A percentile compares a stretch with the other conserved stretches of the same genome.
phyloP scores from a whole-genome alignment of 2,113 vertebrate genomes.

The Elachura formosa region DNA sequence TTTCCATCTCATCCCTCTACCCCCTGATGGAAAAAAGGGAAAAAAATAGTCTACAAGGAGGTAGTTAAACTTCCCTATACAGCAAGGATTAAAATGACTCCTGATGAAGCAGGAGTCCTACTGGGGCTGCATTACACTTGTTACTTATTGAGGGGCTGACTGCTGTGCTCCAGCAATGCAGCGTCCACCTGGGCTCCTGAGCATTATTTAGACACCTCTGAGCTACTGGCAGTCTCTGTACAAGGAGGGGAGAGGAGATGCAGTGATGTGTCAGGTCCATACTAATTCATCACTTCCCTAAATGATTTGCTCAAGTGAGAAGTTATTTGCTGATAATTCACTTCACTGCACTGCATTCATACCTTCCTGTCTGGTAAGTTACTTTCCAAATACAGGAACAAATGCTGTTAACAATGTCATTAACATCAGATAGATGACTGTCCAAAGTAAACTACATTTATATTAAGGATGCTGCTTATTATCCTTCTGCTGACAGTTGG shows the following conservation, averaged over 20 bases:
- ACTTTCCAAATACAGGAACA: neutral
- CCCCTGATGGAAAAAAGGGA: fast-evolving
- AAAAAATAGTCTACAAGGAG: neutral
- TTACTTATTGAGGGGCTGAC: neutral
- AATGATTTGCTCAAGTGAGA: neutral
- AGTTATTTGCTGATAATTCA: neutral
- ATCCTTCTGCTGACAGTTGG: neutral
- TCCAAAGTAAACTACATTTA: neutral
- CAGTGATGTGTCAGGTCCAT: neutral
- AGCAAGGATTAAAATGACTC: neutral
- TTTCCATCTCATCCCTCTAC: neutral
- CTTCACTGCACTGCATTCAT: neutral
- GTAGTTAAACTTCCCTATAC: neutral
- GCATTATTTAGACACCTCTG: neutral
- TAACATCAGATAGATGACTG: neutral
- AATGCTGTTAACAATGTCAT: neutral
- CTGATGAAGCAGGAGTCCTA: neutral
- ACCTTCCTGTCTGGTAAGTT: neutral
- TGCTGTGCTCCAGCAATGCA: neutral
- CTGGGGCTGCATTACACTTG: neutral
- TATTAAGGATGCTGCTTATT: neutral
- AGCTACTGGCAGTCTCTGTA: neutral
- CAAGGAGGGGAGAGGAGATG: neutral
- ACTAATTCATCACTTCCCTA: neutral
- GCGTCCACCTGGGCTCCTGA: neutral